Evolutionary conservation across 2,797 vertebrate genomes (phyloP).

Genomic region (Enteromius treurensis): DNA sequence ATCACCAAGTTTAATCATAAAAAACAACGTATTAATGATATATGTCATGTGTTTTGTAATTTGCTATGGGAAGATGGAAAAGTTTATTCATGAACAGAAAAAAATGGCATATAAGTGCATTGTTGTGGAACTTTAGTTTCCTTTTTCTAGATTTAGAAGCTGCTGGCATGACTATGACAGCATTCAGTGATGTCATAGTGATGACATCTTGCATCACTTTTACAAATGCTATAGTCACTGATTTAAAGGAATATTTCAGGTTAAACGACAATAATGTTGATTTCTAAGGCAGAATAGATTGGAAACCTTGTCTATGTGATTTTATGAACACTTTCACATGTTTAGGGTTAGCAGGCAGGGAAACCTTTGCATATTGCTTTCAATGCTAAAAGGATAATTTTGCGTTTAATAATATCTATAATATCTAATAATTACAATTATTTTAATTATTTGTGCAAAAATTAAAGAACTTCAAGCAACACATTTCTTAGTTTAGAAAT

Average conservation of each 20-base stretch:
- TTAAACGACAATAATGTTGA: background rate
- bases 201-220: background rate
- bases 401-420: background rate
- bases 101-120: background rate
- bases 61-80: background rate
- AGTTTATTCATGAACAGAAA: background rate
- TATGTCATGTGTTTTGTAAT: too few species aligned
- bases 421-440: too few species aligned
- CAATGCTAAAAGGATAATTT: background rate
- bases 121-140: background rate
- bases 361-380: background rate
- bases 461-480: background rate
- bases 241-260: background rate
- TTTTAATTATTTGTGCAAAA: background rate
- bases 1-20: background rate
- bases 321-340: background rate
- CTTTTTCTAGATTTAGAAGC: background rate
- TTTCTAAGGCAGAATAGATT: background rate
- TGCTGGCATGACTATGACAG: background rate
- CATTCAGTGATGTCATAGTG: conserved; percentile 8
- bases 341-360: background rate
- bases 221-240: background rate
- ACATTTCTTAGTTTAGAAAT: background rate
- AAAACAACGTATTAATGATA: too few species aligned
- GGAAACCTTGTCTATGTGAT: background rate